Evolutionary conservation across 2,888 invertebrate species (phyloP).

Genomic region (Monoplex corrugatus): DNA sequence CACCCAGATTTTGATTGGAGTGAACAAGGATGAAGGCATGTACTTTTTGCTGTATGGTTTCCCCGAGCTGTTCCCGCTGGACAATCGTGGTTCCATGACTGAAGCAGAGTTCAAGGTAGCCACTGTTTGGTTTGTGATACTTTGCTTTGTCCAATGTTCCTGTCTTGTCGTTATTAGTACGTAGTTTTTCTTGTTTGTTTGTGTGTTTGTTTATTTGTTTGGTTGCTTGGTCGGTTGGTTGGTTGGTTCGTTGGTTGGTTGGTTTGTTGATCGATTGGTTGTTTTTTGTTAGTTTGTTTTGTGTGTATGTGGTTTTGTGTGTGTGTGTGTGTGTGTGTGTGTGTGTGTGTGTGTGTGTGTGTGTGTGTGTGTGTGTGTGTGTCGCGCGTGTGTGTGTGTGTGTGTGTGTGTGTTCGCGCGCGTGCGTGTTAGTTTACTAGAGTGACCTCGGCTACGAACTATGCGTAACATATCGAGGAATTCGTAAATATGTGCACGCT

Average conservation of each 20-base stretch:
- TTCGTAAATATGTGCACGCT: no score
- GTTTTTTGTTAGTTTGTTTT: no score
- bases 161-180: not conserved
- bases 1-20: slow-evolving; percentile 94
- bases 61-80: slow-evolving; percentile 84
- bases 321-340: no score
- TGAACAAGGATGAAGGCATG: slow-evolving; percentile 97
- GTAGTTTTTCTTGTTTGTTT: not conserved
- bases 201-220: not conserved
- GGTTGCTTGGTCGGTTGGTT: not conserved
- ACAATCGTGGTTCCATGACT: slow-evolving; percentile 46
- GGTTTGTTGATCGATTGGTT: no score
- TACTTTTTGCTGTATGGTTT: slow-evolving; percentile 96
- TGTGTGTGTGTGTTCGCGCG: no score
- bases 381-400: no score
- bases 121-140: not conserved
- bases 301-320: no score
- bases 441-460: no score
- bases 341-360: no score
- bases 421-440: no score
- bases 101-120: slow-evolving; percentile 57
- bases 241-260: not conserved
- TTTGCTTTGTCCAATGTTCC: not conserved
- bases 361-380: no score
- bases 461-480: no score